Evolutionary conservation across 1,140 invertebrate species (phyloP).

Genomic region (Propsilocerus akamusi): DNA sequence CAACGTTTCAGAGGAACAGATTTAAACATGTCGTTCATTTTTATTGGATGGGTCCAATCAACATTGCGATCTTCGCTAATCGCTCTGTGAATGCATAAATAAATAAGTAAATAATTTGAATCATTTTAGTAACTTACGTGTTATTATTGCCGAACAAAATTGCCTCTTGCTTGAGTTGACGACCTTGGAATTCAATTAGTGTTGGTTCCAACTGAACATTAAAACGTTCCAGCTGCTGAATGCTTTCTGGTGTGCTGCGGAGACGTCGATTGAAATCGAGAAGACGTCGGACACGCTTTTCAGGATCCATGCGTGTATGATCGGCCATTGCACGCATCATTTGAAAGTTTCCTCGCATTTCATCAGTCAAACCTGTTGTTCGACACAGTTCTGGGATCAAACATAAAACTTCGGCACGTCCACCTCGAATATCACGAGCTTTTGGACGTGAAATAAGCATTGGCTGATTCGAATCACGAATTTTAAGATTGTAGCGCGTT

Average conservation of each 20-base stretch:
- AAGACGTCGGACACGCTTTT: no score
- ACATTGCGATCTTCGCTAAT: constrained; percentile 23
- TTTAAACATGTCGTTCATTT: constrained; percentile 25
- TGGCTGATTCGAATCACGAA: constrained; percentile 35
- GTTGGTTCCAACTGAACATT: no score
- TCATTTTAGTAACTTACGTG: no score
- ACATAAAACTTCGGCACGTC: constrained; percentile 33
- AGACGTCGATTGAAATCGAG: no score
- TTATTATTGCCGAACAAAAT: constrained; percentile 33
- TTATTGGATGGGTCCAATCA: constrained; percentile 44
- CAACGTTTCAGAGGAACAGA: constrained; percentile 24
- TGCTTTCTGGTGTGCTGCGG: no score
- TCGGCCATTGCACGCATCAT: no score
- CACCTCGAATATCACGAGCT: constrained; percentile 38
- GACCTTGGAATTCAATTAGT: constrained; percentile 34
- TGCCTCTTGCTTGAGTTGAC: constrained; percentile 32
- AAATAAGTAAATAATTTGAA: no score
- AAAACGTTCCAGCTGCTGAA: no score
- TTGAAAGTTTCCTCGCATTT: no score
- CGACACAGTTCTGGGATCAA: no score
- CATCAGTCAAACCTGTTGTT: no score
- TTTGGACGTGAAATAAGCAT: constrained; percentile 39
- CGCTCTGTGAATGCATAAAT: constrained; percentile 8
- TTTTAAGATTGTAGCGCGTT: constrained; percentile 43
- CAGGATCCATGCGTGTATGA: no score